Evolutionary conservation across 2,113 vertebrate genomes (phyloP), one percentile per base, ranked within the genome.

Genomic region (Anseranas semipalmata): DNA sequence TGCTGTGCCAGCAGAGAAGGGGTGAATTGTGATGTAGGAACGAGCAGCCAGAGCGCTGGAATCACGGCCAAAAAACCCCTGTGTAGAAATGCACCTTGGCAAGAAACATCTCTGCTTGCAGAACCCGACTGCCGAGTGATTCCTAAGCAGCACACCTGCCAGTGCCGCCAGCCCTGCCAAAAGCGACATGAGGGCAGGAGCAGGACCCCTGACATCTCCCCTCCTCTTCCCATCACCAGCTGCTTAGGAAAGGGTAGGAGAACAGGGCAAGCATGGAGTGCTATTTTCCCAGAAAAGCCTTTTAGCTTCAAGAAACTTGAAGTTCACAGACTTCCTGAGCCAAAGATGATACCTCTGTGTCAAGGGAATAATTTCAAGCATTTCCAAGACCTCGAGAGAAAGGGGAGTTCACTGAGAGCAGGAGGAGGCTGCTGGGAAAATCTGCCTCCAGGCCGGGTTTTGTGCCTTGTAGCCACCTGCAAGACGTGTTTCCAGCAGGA

Each of bases 401-500:
- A 3, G 53, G 6, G 15, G 39, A 83, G 75, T 25, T 93, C 68
- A 48, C 8, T 1, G 39, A 67, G 59, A 52, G 85, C 33, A 39
- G 39, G 53, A 35, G 20, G 56, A 33, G 32, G 32, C 85, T 33
- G 62, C 77, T 28, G 56, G 65, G 65, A 48, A 50, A 60, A 68
- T 12, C 15, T 25, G 35, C 52, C 85, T n/a, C 8, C 27, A 8
- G 62, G 35, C 27, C 0, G 5, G 30, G 15, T 6, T 9, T 12
- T 1, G 4, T 10, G 52, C 32, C 1, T 3, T 2, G 12, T 7
- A 20, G 18, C 67, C 25, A 2, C 53, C 45, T 35, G 3, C 59
- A 10, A 1, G 6, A 0, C 0, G 0, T 13, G 2, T 46, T 73
- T 62, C 32, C 45, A 1, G 63, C 43, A 46, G n/a, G 13, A 59